These are phyloP conservation scores for Cyanistes caeruleus DNA, from an alignment of 2,113 vertebrate species.

Conservation along the genomic window DNA sequence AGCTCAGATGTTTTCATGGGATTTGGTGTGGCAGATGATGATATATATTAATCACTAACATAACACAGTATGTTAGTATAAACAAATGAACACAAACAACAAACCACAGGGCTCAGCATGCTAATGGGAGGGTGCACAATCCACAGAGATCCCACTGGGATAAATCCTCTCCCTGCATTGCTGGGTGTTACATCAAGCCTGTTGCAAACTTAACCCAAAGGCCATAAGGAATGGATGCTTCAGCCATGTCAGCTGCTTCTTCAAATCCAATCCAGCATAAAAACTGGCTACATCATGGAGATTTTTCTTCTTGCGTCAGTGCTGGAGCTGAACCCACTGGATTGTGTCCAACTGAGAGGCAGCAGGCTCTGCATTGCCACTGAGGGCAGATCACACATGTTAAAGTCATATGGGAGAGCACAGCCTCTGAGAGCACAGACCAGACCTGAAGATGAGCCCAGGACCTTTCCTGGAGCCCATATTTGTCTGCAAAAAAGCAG, in stretches of 20 bases:
- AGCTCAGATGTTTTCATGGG: neutral
- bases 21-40: constrained; percentile 2
- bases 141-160: neutral
- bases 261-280: constrained; percentile 20
- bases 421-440: neutral
- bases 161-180: neutral
- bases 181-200: neutral
- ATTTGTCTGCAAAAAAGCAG: neutral
- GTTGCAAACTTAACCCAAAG: neutral
- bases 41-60: constrained; percentile 3
- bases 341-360: neutral
- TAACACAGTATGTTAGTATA: neutral
- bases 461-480: neutral
- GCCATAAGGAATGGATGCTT: neutral
- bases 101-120: neutral
- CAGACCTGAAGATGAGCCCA: neutral
- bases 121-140: neutral
- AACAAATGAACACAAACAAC: constrained; percentile 15
- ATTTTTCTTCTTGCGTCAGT: neutral
- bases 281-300: neutral
- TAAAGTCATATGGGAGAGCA: neutral
- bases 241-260: constrained; percentile 29
- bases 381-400: neutral
- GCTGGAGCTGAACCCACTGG: constrained; percentile 29
- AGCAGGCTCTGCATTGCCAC: neutral